Conservation (phyloP, 2,113 vertebrate species). For the Ornithorhynchus anatinus region DNA sequence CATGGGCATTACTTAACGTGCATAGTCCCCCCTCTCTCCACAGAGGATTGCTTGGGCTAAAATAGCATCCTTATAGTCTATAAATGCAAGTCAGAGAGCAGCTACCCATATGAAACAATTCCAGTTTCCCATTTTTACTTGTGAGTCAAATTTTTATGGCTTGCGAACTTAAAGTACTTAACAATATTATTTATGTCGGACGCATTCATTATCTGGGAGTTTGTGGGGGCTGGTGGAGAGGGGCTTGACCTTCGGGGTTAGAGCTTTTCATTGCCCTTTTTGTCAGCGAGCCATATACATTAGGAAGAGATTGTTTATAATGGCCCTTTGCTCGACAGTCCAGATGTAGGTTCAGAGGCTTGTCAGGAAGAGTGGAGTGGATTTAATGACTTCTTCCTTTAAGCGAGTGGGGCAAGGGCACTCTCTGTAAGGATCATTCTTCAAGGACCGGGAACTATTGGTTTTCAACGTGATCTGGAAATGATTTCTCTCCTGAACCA, state of each 20-base stretch:
- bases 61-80: not conserved
- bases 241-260: not conserved
- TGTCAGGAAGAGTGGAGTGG: not conserved
- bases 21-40: not conserved
- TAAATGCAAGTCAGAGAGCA: not conserved
- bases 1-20: too few relatives aligned
- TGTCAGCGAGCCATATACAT: not conserved
- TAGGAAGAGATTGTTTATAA: not conserved
- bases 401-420: not conserved
- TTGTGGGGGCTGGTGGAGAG: not conserved
- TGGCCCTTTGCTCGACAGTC: not conserved
- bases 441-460: fast-evolving
- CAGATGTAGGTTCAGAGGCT: not conserved
- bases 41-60: not conserved
- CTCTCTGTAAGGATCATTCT: not conserved
- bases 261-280: not conserved
- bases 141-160: not conserved
- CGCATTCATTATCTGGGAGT: not conserved
- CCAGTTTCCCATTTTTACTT: not conserved
- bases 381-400: not conserved
- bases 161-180: not conserved
- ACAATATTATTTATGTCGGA: not conserved
- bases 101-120: not conserved
- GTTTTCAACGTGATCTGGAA: slow-evolving; percentile 14
- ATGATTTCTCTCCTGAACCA: not conserved